Conservation (phyloP, 2,797 vertebrate species). For the Micromesistius poutassou region DNA sequence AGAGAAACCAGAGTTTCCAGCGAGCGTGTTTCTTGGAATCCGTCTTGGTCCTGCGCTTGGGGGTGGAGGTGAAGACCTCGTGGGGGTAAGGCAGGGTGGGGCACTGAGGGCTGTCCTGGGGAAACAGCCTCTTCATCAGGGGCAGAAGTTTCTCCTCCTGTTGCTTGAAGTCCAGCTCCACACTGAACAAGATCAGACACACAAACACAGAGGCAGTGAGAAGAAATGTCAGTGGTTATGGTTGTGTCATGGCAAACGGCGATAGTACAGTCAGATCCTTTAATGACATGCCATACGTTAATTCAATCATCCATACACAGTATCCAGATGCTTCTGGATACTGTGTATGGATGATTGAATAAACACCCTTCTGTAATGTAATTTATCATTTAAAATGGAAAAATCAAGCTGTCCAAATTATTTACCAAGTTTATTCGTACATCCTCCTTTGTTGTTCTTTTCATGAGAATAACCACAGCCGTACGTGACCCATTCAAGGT, state of each 20-base stretch:
- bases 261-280: not conserved
- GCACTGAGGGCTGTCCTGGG: slow-evolving; percentile 87
- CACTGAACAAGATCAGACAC: slow-evolving; percentile 72
- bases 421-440: too few species aligned
- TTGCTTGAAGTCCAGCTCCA: slow-evolving; percentile 97
- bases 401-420: too few species aligned
- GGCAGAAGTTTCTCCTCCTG: slow-evolving; percentile 97
- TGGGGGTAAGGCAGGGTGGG: slow-evolving; percentile 94
- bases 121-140: slow-evolving; percentile 92
- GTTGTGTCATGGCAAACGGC: not conserved
- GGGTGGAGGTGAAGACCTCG: slow-evolving; percentile 93
- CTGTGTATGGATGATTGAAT: too few species aligned
- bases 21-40: slow-evolving; percentile 98
- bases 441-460: too few species aligned
- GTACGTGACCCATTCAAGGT: too few species aligned
- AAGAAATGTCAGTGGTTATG: not conserved
- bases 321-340: not conserved
- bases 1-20: slow-evolving; percentile 99
- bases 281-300: not conserved
- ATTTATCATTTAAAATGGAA: not conserved
- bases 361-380: not conserved
- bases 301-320: not conserved
- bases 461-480: too few species aligned
- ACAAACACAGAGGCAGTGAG: not conserved
- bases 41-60: slow-evolving; percentile 97